A percentile compares a stretch with the other conserved stretches of the same genome.
Conservation (phyloP, 2,888 invertebrate species). For the Coleophora deauratella region DNA sequence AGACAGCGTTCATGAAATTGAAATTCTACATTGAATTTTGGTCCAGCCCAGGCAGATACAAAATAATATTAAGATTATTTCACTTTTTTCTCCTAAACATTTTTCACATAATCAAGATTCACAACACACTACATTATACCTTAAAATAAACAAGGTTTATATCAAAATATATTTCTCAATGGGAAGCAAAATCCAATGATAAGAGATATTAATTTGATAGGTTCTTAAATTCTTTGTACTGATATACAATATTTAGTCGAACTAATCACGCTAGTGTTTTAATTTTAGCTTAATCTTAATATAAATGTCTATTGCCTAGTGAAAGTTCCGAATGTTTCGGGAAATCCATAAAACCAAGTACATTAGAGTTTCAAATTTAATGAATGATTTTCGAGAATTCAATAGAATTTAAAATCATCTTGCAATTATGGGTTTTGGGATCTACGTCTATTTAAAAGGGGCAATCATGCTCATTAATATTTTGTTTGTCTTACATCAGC, state of each 20-base stretch:
- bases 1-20: not conserved
- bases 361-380: too few relatives aligned
- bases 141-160: conserved; percentile 47
- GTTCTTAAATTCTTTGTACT: conserved; percentile 60
- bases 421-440: too few relatives aligned
- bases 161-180: conserved; percentile 57
- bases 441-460: too few relatives aligned
- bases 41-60: conserved; percentile 38
- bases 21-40: conserved; percentile 24
- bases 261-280: conserved; percentile 39
- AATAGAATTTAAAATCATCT: too few relatives aligned
- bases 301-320: conserved; percentile 42
- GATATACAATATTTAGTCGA: conserved; percentile 58
- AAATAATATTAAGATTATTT: conserved; percentile 20
- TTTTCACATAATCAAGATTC: conserved; percentile 14
- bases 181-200: conserved; percentile 44
- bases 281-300: conserved; percentile 46
- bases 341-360: too few relatives aligned
- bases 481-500: too few relatives aligned
- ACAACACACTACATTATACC: conserved; percentile 28
- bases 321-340: too few relatives aligned
- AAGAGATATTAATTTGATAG: conserved; percentile 29
- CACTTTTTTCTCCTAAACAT: conserved; percentile 20
- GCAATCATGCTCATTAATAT: too few relatives aligned
- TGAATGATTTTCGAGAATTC: too few relatives aligned